Evolutionary conservation across 2,113 vertebrate genomes (phyloP), one percentile per base, ranked within the genome.

Genomic region (Cyanoliseus patagonus): DNA sequence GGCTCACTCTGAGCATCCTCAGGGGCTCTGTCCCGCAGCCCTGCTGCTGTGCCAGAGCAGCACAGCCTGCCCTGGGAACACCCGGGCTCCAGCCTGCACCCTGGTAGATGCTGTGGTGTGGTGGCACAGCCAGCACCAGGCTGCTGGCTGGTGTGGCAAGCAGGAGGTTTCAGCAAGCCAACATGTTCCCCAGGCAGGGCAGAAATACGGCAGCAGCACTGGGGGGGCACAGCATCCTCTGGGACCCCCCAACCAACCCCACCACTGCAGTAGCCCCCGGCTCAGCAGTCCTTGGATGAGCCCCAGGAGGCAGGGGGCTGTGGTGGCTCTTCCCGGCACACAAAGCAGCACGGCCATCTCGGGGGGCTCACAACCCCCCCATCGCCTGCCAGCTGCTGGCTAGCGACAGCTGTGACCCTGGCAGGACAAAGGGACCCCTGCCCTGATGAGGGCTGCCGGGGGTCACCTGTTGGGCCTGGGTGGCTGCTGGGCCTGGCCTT

Each of bases 381-480:
- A n/a, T 22, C 20, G 3, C 79, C 51, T 3, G 1, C 46, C 30
- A 35, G 59, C 59, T 67, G 81, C 68, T 33, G 41, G 3, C 2
- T 14, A 9, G 18, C 51, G 35, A 94, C 93, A 94, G 93, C 93
- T 89, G 90, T 41, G 86, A 78, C 59, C 93, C 76, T 8, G 57
- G n/a, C 31, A 31, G 81, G 93, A 94, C 93, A 94, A 94, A 94
- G 66, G 61, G 70, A 73, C 76, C 51, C 63, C 33, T 4, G 52
- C 42, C 28, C 41, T 1, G 37, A 39, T 2, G 25, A 42, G 72
- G 63, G 81, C 61, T 62, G 68, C 35, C 5, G 14, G 28, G 55
- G 75, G 86, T 52, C 93, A 95, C 93, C 93, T 92, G 93, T 92
- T 64, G 77, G 72, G 90, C 39, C 6, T 24, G 53, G 74, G 61